A percentile compares a stretch with the other conserved stretches of the same genome.
These are phyloP conservation scores for Dastarcus helophoroides DNA, from an alignment of 2,888 invertebrate species.

Conservation along the genomic window DNA sequence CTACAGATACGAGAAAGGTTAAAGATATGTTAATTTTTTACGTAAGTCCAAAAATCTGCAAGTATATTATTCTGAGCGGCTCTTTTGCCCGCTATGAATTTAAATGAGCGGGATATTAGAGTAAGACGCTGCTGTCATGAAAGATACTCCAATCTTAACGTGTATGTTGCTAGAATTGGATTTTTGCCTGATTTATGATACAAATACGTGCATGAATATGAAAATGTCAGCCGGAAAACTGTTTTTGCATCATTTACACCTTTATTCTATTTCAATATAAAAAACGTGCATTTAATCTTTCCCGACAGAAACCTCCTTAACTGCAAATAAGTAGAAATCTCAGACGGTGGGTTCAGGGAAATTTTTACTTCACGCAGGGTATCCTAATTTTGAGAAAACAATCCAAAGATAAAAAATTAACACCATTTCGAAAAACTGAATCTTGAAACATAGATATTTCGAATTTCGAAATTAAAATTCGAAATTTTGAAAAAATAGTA, in stretches of 20 bases:
- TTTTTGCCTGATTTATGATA: slow-evolving; percentile 21
- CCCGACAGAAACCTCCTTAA: too few species aligned
- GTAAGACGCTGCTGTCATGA: slow-evolving; percentile 5
- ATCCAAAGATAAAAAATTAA: too few species aligned
- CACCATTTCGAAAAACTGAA: too few species aligned
- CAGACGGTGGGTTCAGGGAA: too few species aligned
- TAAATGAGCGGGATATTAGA: slow-evolving; percentile 3
- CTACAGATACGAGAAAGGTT: not conserved
- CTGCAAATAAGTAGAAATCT: too few species aligned
- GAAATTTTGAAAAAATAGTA: too few species aligned
- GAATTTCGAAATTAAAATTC: too few species aligned
- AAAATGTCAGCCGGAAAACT: slow-evolving; percentile 10
- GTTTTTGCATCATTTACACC: slow-evolving; percentile 2
- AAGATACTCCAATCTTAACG: slow-evolving; percentile 6
- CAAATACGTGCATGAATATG: slow-evolving; percentile 20
- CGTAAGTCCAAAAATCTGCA: not conserved
- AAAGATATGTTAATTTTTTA: slow-evolving; percentile 6
- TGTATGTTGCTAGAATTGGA: slow-evolving; percentile 14
- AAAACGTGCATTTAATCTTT: too few species aligned
- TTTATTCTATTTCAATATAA: too few species aligned
- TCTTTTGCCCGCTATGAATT: slow-evolving; percentile 3
- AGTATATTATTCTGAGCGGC: slow-evolving; percentile 4
- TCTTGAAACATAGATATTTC: too few species aligned
- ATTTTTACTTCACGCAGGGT: too few species aligned
- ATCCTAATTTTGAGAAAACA: too few species aligned